These are phyloP conservation scores for Mythimna lalbum DNA, from an alignment of 2,888 invertebrate genomes.

Conservation along the genomic window DNA sequence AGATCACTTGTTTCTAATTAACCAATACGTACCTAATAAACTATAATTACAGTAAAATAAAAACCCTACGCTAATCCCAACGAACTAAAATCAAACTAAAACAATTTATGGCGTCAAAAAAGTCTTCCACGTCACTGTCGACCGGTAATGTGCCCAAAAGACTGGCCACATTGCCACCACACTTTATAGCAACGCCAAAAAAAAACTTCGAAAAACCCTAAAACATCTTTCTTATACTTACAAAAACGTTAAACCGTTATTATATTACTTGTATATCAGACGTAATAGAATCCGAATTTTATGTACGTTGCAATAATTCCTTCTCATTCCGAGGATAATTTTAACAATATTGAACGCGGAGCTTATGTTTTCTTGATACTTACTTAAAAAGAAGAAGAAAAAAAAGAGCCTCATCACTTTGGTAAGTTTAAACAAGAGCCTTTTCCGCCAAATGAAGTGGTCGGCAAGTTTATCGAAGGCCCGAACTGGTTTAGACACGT, in stretches of 20 bases:
- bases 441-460: constrained; percentile 86
- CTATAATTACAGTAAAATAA: too few species aligned
- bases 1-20: too few species aligned
- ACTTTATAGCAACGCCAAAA: too few species aligned
- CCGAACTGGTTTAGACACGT: constrained; percentile 83
- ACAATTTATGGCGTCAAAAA: too few species aligned
- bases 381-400: constrained; percentile 72
- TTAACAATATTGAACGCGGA: constrained; percentile 71
- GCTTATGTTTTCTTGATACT: constrained; percentile 66
- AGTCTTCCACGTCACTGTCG: too few species aligned
- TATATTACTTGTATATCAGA: constrained; percentile 52
- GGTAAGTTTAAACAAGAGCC: constrained; percentile 82
- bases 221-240: constrained; percentile 36
- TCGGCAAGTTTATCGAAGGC: constrained; percentile 84
- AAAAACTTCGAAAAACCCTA: background rate
- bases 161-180: too few species aligned
- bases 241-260: constrained; percentile 47
- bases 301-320: constrained; percentile 47
- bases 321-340: constrained; percentile 29
- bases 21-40: too few species aligned
- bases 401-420: constrained; percentile 79
- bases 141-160: too few species aligned
- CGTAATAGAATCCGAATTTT: constrained; percentile 54
- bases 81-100: too few species aligned
- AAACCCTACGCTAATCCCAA: too few species aligned